Base-by-base conservation (phyloP, 2,113 vertebrate genomes). In the Microtus montanus region DNA sequence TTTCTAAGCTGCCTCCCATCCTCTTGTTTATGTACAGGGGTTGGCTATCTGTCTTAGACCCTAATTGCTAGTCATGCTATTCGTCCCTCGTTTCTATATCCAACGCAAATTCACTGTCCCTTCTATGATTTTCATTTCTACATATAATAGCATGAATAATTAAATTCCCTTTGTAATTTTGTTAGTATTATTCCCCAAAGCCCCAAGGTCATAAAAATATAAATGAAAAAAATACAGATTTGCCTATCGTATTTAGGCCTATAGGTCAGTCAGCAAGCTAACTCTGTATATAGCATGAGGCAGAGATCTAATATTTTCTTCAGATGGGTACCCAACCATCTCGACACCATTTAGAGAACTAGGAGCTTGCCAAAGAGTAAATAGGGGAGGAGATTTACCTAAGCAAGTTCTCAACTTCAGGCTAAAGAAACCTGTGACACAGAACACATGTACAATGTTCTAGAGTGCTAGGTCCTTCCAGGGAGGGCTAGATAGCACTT, bases 1-100 rank as follows among this genome's bases (percentile, higher is more conserved):
- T 82, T 91, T 74, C 8, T 49, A 89, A 89, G 41, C 88, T 35
- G 28, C 38, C 89, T 90, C 6, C 26, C 44, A 84, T 63, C 91
- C 33, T 87, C 64, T 89, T 87, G 61, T 91, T 91, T 79, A 73
- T 41, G 90, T 35, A 30, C 38, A 86, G 30, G 93, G 54, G 87
- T 52, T 74, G 85, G 61, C 47, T 87, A 75, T 19, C 47, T 75
- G 58, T 73, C 87, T 79, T 61, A 35, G 63, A 91, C 63, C 54
- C 41, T 71, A 91, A 85, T 70, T 95, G 64, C 44, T 78, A 63
- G 87, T 80, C 64, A 14, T 1, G 28, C 80, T 35, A 61, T 33
- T 91, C 6, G 89, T 30, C 15, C 30, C 3, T 70, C 82, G 15
- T 91, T 95, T 92, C 93, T 89, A 89, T 5, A 52, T 26, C 35